Evolutionary conservation across 2,888 invertebrate species (phyloP).

Genomic region (Biston betularia): DNA sequence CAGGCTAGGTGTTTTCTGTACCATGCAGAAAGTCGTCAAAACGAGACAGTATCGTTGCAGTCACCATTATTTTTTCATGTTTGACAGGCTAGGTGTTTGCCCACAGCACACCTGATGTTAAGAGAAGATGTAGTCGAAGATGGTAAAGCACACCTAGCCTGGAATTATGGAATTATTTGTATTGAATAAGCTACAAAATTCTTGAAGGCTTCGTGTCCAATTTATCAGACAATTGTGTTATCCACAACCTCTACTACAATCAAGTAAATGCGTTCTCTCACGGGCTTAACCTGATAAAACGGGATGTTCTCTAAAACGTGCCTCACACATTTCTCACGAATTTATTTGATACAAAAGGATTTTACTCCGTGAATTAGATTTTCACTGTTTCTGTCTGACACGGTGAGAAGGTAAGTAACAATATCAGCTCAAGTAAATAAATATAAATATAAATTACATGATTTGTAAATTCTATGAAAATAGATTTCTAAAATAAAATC

Average conservation of each 20-base stretch:
- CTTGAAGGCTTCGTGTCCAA: constrained; percentile 32
- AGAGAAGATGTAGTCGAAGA: too few species aligned
- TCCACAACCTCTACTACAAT: constrained; percentile 47
- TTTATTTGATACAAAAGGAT: constrained; percentile 30
- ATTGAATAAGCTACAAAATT: constrained; percentile 15
- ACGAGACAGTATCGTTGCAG: too few species aligned
- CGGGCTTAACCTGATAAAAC: constrained; percentile 46
- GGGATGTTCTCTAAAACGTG: constrained; percentile 30
- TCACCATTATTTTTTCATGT: too few species aligned
- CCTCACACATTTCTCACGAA: constrained; percentile 26
- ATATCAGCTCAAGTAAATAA: background rate
- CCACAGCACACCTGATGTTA: too few species aligned
- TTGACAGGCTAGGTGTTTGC: too few species aligned
- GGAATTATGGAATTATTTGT: too few species aligned
- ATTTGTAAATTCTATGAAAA: too few species aligned
- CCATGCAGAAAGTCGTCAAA: too few species aligned
- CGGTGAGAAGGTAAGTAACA: background rate
- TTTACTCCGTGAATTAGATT: constrained; percentile 28
- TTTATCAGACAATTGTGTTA: constrained; percentile 41
- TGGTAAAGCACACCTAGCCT: too few species aligned
- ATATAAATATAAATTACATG: too few species aligned
- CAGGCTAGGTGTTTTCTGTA: too few species aligned
- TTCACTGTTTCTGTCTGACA: constrained; percentile 9
- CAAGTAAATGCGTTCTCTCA: constrained; percentile 50
- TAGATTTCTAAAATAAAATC: too few species aligned